Evolutionary conservation across 1,140 invertebrate genomes (phyloP).

Genomic region (Brachionus rubens): DNA sequence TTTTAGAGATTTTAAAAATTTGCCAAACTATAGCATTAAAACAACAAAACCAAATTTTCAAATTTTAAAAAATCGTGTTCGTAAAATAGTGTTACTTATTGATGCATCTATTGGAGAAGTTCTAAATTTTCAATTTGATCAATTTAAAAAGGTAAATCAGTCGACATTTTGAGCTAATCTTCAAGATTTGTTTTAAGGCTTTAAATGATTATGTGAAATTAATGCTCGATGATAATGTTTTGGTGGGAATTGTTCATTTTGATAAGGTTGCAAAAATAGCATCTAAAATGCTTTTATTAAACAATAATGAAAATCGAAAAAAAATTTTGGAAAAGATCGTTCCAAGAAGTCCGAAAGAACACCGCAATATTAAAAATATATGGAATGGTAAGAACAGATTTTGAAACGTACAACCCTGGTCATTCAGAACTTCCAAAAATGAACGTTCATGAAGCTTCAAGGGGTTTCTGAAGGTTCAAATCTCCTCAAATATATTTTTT

Average conservation of each 20-base stretch:
- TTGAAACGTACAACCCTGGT: too few relatives aligned
- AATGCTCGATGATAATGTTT: neutral
- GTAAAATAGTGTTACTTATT: slow-evolving; percentile 18
- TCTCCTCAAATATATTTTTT: too few relatives aligned
- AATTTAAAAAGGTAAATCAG: slow-evolving; percentile 14
- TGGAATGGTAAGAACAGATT: slow-evolving; percentile 30
- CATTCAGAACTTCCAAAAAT: too few relatives aligned
- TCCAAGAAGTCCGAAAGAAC: neutral
- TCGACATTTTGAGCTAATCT: too few relatives aligned
- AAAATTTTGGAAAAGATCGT: neutral
- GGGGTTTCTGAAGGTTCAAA: too few relatives aligned
- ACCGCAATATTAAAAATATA: neutral
- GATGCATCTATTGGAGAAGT: slow-evolving; percentile 8
- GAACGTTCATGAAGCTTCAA: too few relatives aligned
- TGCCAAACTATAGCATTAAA: neutral
- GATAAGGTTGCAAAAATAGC: slow-evolving; percentile 8
- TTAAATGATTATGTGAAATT: slow-evolving; percentile 18
- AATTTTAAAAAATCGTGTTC: neutral
- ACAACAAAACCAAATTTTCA: neutral
- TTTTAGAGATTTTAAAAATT: slow-evolving; percentile 12
- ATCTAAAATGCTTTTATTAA: neutral
- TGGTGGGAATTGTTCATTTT: slow-evolving; percentile 39
- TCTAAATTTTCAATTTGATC: neutral
- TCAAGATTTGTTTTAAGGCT: neutral
- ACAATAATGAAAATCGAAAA: neutral